Base-by-base conservation (phyloP, 1,140 invertebrate species). In the Halyomorpha halys region DNA sequence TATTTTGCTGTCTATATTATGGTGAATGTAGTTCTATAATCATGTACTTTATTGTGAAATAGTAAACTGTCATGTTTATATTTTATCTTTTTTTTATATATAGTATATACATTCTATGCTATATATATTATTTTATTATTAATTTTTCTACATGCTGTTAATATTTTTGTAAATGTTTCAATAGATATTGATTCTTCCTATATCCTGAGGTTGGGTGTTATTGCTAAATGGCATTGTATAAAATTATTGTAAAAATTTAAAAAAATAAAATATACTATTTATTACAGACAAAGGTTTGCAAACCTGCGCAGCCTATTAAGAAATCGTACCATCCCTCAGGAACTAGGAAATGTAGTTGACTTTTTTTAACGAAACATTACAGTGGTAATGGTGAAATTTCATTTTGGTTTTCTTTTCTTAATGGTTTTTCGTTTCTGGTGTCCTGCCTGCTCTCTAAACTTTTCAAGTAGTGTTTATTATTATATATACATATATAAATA, bases 91-190 rank as follows among this genome's bases (percentile, higher is more conserved):
- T 47, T 47, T 47, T n/a, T n/a, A 47, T 47, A 47, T 47, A 47
- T 47, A 13, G 27, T 47, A 47, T 47, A 47, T 47, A 47, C 14
- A 56, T 15, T 56, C 4, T 23, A 23, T n/a, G 19, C 21, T 21
- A 56, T 56, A 56, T 23, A 23, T 30, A 59, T 59, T 39, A 59
- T 59, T 59, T 59, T 39, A 30, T n/a, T n/a, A n/a, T 59, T 59
- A 59, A 39, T 39, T 59, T 59, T 30, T 59, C 34, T 44, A 44
- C 56, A 59, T 59, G 25, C 34, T 44, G 21, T 39, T 34, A 44
- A 59, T 44, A 59, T 59, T 59, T 59, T 59, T 39, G 34, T 59
- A 59, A 59, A 59, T 59, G 27, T 30, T 47, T 23, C 51, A 53
- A 53, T 53, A 53, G 51, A 53, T 19, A 9, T n/a, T 18, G 13